These are phyloP conservation scores for Alosa sapidissima DNA, from an alignment of 2,797 vertebrate species.

Conservation along the genomic window DNA sequence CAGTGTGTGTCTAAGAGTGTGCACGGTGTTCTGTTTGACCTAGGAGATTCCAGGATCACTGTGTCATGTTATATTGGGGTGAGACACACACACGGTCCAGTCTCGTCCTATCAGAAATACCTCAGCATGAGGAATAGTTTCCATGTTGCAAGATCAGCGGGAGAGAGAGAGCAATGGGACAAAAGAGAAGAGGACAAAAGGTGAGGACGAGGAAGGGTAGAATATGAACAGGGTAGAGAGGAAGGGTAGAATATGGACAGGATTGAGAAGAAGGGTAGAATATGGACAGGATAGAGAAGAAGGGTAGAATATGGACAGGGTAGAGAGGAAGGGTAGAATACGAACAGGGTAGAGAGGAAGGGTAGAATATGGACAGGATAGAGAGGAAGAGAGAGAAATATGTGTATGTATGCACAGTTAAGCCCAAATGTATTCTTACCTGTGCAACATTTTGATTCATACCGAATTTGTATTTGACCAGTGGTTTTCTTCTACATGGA, in stretches of 20 bases:
- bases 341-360: no score
- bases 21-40: neutral
- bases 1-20: neutral
- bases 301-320: no score
- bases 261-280: no score
- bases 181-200: neutral
- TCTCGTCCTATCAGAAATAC: neutral
- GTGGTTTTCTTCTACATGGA: no score
- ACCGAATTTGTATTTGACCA: no score
- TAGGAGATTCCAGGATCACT: constrained; percentile 18
- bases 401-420: neutral
- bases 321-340: no score
- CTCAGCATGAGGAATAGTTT: neutral
- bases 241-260: no score
- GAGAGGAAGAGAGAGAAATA: neutral
- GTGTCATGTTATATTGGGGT: constrained; percentile 27
- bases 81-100: neutral
- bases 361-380: neutral
- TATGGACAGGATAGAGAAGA: no score
- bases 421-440: no score
- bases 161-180: neutral
- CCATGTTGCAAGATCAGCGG: neutral
- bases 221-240: neutral
- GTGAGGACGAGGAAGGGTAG: neutral
- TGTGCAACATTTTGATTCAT: no score